Conservation (phyloP, 1,140 invertebrate genomes). For the Heliothis subflexa region DNA sequence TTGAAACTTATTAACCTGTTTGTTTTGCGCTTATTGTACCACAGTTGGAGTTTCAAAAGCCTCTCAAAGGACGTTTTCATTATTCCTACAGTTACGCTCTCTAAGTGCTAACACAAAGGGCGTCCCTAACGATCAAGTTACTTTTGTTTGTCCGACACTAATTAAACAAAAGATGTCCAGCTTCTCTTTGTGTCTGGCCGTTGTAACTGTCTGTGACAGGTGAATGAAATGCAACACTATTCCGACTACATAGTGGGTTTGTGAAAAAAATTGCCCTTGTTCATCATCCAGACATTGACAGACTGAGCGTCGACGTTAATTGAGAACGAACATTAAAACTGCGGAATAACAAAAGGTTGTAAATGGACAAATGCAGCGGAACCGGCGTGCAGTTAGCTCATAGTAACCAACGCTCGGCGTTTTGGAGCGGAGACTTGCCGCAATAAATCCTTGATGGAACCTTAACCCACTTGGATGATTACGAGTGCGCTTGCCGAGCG, state of each 20-base stretch:
- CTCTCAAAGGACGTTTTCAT: constrained; percentile 74
- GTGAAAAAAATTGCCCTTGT: constrained; percentile 56
- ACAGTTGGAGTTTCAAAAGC: constrained; percentile 68
- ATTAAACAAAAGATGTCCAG: constrained; percentile 80
- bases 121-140: constrained; percentile 77
- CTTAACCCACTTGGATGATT: constrained; percentile 86
- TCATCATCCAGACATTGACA: constrained; percentile 61
- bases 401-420: constrained; percentile 79
- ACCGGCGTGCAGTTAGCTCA: constrained; percentile 81
- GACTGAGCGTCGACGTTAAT: constrained; percentile 70
- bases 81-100: constrained; percentile 63
- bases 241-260: constrained; percentile 46
- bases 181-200: constrained; percentile 61
- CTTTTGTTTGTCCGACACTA: constrained; percentile 79
- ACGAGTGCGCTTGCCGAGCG: constrained; percentile 74
- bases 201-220: constrained; percentile 64
- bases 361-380: constrained; percentile 81
- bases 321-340: constrained; percentile 57
- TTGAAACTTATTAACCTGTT: constrained; percentile 86
- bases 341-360: constrained; percentile 68
- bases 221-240: constrained; percentile 66
- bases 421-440: constrained; percentile 85
- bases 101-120: constrained; percentile 71
- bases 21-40: constrained; percentile 77
- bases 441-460: constrained; percentile 86